Percentiles rank a stretch among this genome's conserved stretches.
phyloP scores from a whole-genome alignment of 2,113 vertebrate genomes.

The Anguilla rostrata region DNA sequence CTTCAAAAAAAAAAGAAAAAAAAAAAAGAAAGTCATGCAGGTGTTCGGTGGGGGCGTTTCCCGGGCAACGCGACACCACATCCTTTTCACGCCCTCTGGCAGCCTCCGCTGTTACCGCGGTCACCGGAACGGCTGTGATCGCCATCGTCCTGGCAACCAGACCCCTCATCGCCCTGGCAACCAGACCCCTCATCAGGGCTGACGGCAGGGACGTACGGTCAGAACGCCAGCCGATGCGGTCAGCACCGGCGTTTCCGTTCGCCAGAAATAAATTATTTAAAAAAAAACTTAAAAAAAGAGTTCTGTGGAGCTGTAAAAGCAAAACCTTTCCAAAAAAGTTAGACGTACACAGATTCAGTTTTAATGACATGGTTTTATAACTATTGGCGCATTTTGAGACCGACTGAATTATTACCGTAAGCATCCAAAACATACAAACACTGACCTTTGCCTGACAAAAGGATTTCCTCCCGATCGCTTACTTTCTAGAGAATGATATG shows the following conservation, averaged over 20 bases:
- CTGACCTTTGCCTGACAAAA: neutral
- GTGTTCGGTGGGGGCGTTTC: neutral
- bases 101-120: conserved; percentile 39
- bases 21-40: neutral
- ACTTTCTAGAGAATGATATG: neutral
- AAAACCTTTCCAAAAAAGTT: neutral
- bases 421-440: neutral
- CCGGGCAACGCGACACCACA: conserved; percentile 13
- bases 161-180: neutral
- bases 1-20: too few species aligned
- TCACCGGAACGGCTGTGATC: conserved; percentile 45
- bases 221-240: conserved; percentile 46
- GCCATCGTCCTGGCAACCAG: conserved; percentile 29
- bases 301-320: conserved; percentile 31
- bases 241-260: conserved; percentile 37
- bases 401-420: neutral
- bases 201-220: conserved; percentile 34
- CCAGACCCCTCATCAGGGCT: neutral
- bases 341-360: neutral
- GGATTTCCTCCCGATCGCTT: neutral
- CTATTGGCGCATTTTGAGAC: neutral
- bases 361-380: neutral
- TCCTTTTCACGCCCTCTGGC: conserved; percentile 30
- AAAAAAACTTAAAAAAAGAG: neutral
- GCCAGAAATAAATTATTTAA: conserved; percentile 28